Conservation (phyloP, 2,888 invertebrate species). For the Athrips mouffetella region DNA sequence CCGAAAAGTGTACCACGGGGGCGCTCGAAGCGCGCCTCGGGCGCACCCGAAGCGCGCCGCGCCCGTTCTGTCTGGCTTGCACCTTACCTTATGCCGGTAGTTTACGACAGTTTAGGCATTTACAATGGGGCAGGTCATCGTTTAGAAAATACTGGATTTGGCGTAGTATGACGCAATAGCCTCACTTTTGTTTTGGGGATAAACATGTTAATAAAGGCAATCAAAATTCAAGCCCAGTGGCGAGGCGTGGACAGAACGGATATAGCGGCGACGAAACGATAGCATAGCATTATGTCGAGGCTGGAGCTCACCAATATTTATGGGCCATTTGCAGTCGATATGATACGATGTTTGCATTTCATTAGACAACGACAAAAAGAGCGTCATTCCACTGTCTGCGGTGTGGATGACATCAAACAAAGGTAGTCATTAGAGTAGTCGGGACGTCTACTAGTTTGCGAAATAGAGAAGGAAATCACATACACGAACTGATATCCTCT, state of each 20-base stretch:
- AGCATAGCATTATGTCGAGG: constrained; percentile 32
- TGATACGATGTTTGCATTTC: constrained; percentile 46
- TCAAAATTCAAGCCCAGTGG: constrained; percentile 45
- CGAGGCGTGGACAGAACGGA: constrained; percentile 34
- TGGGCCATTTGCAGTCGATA: constrained; percentile 43
- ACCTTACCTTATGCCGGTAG: neutral
- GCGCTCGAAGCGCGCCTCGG: neutral
- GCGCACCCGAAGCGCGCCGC: neutral
- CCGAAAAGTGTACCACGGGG: too few species aligned
- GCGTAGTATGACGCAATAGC: constrained; percentile 13
- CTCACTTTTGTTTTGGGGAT: constrained; percentile 22
- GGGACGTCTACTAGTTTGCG: neutral
- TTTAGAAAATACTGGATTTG: neutral
- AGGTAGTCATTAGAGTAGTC: neutral
- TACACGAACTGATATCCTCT: too few species aligned
- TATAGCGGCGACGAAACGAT: constrained; percentile 34
- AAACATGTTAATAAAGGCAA: constrained; percentile 50
- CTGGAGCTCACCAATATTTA: constrained; percentile 38
- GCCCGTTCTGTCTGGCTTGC: neutral
- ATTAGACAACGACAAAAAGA: constrained; percentile 41
- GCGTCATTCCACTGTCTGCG: constrained; percentile 30
- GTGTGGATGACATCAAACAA: constrained; percentile 22
- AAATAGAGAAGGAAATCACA: too few species aligned
- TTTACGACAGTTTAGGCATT: too few species aligned
- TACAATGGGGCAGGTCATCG: neutral